Evolutionary conservation across 2,797 vertebrate species (phyloP).

Genomic region (Euphonia xanthogaster): DNA sequence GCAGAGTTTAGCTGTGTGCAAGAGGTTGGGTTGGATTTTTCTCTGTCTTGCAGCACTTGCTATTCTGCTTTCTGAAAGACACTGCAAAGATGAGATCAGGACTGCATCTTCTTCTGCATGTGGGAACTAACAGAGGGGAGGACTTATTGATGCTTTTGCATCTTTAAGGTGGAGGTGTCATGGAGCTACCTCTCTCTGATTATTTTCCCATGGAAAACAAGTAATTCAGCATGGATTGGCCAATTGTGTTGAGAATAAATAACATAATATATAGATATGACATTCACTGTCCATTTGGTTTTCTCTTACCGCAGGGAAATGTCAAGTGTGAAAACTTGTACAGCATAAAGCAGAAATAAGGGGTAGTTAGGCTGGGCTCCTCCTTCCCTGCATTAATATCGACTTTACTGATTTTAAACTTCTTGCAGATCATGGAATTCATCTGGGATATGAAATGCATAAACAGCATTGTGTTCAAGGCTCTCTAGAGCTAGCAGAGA

Average conservation of each 20-base stretch:
- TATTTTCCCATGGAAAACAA: background rate
- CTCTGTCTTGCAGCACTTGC: background rate
- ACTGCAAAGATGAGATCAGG: background rate
- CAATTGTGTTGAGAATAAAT: background rate
- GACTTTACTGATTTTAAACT: background rate
- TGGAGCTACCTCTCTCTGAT: background rate
- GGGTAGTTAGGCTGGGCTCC: background rate
- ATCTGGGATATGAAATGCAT: background rate
- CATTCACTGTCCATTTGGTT: background rate
- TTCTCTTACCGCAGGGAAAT: background rate
- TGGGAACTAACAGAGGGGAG: background rate
- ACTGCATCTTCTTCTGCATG: background rate
- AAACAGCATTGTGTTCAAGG: background rate
- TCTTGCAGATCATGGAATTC: background rate
- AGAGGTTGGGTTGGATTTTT: background rate
- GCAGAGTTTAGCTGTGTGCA: fast-evolving
- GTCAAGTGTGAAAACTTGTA: background rate
- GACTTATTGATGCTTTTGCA: background rate
- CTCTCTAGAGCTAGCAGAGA: background rate
- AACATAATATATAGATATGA: background rate
- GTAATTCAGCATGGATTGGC: fast-evolving
- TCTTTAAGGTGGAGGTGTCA: background rate
- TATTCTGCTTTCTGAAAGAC: background rate
- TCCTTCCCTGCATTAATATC: background rate
- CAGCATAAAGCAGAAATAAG: background rate